Evolutionary conservation across 2,888 invertebrate genomes (phyloP).

Genomic region (Lottia gigantea): DNA sequence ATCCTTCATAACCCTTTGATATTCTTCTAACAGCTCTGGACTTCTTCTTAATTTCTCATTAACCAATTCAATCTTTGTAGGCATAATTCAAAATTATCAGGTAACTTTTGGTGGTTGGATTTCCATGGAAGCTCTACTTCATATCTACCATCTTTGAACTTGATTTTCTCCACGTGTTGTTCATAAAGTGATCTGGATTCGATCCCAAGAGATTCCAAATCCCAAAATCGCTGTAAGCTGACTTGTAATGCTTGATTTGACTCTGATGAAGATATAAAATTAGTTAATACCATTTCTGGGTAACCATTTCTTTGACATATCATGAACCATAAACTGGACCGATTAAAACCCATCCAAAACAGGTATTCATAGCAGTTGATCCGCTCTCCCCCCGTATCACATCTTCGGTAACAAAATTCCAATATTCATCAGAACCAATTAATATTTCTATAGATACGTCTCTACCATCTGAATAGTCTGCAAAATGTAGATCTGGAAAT

Average conservation of each 20-base stretch:
- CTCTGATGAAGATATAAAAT: not conserved
- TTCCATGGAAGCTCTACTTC: not conserved
- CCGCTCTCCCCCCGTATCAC: not conserved
- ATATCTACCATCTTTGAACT: not conserved
- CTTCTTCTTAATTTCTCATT: not conserved
- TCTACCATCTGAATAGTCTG: not conserved
- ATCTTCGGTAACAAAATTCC: not conserved
- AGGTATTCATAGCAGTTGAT: not conserved
- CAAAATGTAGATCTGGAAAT: not conserved
- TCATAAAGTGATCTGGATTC: not conserved
- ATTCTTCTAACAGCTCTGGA: not conserved
- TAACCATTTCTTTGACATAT: not conserved
- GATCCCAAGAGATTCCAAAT: not conserved
- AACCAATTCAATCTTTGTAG: not conserved
- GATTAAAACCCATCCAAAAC: not conserved
- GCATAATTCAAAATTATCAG: not conserved
- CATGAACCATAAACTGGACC: not conserved
- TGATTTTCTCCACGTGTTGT: not conserved
- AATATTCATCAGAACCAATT: not conserved
- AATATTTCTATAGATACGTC: not conserved
- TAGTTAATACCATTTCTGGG: not conserved
- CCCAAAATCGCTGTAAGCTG: not conserved
- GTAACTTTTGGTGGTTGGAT: not conserved
- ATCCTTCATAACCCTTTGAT: not conserved
- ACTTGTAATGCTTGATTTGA: not conserved